phyloP scores from a whole-genome alignment of 2,113 vertebrate species.

The Patagioenas fasciata region DNA sequence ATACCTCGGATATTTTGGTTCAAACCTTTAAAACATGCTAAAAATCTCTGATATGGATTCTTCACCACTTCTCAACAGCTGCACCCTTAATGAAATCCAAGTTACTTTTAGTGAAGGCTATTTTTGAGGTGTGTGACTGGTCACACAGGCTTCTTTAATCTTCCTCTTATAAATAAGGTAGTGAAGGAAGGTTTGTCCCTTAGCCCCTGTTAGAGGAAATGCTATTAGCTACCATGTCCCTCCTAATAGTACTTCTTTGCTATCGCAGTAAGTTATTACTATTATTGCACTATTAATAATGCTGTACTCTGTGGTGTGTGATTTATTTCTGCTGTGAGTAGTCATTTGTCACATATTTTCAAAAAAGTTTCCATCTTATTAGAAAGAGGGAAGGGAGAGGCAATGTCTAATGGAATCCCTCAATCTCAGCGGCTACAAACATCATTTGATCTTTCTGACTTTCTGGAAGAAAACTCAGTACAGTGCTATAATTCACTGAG shows the following conservation, averaged over 20 bases:
- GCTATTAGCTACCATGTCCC: slow-evolving; percentile 38
- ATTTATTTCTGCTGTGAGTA: slow-evolving; percentile 48
- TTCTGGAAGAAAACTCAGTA: not conserved
- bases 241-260: slow-evolving; percentile 36
- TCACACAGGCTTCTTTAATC: not conserved
- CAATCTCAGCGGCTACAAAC: slow-evolving; percentile 34
- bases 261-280: slow-evolving; percentile 55
- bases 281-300: slow-evolving; percentile 57
- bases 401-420: slow-evolving; percentile 40
- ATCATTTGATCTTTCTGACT: slow-evolving; percentile 36
- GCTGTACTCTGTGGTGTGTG: slow-evolving; percentile 16
- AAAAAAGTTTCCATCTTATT: slow-evolving; percentile 52
- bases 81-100: not conserved
- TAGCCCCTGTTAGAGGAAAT: not conserved
- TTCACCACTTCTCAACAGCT: not conserved
- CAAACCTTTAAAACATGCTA: not conserved
- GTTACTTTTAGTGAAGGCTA: not conserved
- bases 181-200: slow-evolving; percentile 7
- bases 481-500: slow-evolving; percentile 9
- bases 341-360: slow-evolving; percentile 56
- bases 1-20: not conserved
- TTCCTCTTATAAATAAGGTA: not conserved
- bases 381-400: slow-evolving; percentile 5
- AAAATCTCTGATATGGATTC: not conserved
- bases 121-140: not conserved